phyloP scores from a whole-genome alignment of 2,797 vertebrate genomes.

The Gadopsis marmoratus region DNA sequence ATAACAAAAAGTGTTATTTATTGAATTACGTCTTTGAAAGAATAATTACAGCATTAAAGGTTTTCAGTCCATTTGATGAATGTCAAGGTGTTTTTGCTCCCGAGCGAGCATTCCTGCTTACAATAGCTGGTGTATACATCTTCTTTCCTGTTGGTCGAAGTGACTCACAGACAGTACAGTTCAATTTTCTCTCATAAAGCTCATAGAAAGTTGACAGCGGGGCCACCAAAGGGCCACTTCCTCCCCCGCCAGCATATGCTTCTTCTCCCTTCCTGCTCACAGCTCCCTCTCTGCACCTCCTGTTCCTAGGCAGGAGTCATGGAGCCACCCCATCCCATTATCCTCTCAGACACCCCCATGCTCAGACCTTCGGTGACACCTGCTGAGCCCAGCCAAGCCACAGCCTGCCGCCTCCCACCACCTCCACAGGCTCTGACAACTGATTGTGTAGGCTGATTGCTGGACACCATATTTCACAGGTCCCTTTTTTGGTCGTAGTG shows the following conservation, averaged over 20 bases:
- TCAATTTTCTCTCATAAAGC: slow-evolving; percentile 31
- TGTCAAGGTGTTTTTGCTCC: slow-evolving; percentile 27
- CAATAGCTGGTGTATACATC: slow-evolving; percentile 43
- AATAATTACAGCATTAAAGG: slow-evolving; percentile 45
- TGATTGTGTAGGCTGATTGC: slow-evolving; percentile 76
- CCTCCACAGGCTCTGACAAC: slow-evolving; percentile 54
- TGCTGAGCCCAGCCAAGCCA: slow-evolving; percentile 59
- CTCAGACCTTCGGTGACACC: slow-evolving; percentile 64
- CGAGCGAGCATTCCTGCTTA: slow-evolving; percentile 11
- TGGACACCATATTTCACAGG: slow-evolving; percentile 51
- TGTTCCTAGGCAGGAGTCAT: slow-evolving; percentile 40
- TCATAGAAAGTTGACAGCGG: slow-evolving; percentile 49
- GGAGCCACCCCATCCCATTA: slow-evolving; percentile 62
- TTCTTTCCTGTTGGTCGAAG: slow-evolving; percentile 43
- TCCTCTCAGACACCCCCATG: slow-evolving; percentile 55
- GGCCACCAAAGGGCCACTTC: slow-evolving; percentile 63
- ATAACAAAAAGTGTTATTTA: slow-evolving; percentile 36
- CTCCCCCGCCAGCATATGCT: slow-evolving; percentile 46
- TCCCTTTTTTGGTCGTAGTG: slow-evolving; percentile 44
- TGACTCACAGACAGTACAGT: slow-evolving; percentile 34
- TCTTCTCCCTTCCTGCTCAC: slow-evolving; percentile 48
- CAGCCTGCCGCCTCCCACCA: slow-evolving; percentile 55
- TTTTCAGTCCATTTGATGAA: slow-evolving; percentile 54
- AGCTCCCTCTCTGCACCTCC: slow-evolving; percentile 49
- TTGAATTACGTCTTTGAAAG: slow-evolving; percentile 1